Conservation (phyloP, 2,113 vertebrate species). For the Pseudorasbora parva region DNA sequence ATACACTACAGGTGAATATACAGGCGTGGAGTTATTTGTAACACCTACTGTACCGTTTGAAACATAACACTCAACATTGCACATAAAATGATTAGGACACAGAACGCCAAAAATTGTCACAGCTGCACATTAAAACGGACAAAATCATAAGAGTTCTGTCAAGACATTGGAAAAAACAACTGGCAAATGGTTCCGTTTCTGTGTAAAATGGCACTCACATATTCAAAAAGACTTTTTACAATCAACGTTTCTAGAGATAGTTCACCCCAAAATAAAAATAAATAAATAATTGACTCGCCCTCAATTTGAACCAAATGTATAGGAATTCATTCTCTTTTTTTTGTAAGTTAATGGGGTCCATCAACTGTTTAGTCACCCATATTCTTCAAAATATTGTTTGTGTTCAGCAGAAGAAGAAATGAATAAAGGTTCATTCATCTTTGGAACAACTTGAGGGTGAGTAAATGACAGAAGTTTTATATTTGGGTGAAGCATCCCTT, state of each 20-base stretch:
- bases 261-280: too few species aligned
- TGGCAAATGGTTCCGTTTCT: slow-evolving; percentile 10
- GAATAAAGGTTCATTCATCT: too few species aligned
- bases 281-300: too few species aligned
- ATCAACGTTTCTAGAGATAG: neutral
- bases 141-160: neutral
- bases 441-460: too few species aligned
- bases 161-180: neutral
- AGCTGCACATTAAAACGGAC: neutral
- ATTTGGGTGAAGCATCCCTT: too few species aligned
- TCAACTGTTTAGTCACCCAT: too few species aligned
- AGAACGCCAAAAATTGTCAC: neutral
- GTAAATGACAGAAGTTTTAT: too few species aligned
- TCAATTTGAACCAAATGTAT: too few species aligned
- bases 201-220: slow-evolving; percentile 43
- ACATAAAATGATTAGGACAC: neutral
- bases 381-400: too few species aligned
- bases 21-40: neutral
- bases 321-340: too few species aligned
- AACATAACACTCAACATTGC: slow-evolving; percentile 8
- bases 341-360: too few species aligned
- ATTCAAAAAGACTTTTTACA: slow-evolving; percentile 4
- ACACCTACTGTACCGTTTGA: slow-evolving; percentile 35
- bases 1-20: slow-evolving; percentile 24
- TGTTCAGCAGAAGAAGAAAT: too few species aligned